Percentiles rank a stretch among this genome's conserved stretches.
phyloP scores from a whole-genome alignment of 2,888 invertebrate genomes.

The Eristalis pertinax region DNA sequence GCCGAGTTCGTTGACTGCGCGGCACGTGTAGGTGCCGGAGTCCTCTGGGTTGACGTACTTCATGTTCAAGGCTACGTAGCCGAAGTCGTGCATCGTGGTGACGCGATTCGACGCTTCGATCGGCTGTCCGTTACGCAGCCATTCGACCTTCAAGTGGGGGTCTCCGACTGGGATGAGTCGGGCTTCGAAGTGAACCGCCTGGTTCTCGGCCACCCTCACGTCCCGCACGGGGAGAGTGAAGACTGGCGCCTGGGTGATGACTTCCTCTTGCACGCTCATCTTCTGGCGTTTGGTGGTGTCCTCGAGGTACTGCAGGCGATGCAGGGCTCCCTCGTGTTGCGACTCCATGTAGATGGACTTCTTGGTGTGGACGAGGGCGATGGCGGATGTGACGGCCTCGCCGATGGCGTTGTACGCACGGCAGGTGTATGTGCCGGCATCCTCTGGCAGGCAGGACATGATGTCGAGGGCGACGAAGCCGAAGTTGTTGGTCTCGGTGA shows the following conservation, averaged over 20 bases:
- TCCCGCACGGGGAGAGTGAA: slow-evolving; percentile 96
- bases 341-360: slow-evolving; percentile 94
- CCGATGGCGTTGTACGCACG: slow-evolving; percentile 95
- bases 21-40: slow-evolving; percentile 97
- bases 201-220: slow-evolving; percentile 92
- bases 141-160: slow-evolving; percentile 94
- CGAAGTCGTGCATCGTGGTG: slow-evolving; percentile 98
- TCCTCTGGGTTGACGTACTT: slow-evolving; percentile 97
- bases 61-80: slow-evolving; percentile 97
- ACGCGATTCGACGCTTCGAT: slow-evolving; percentile 95
- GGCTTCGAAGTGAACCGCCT: slow-evolving; percentile 96
- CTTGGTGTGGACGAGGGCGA: slow-evolving; percentile 90
- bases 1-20: slow-evolving; percentile 95
- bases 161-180: slow-evolving; percentile 97
- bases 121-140: slow-evolving; percentile 95
- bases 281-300: slow-evolving; percentile 89
- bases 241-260: slow-evolving; percentile 92
- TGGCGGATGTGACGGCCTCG: slow-evolving; percentile 95
- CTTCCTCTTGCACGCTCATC: slow-evolving; percentile 89
- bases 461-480: slow-evolving; percentile 99
- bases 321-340: slow-evolving; percentile 92
- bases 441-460: slow-evolving; percentile 96
- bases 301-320: slow-evolving; percentile 91
- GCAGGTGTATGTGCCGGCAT: slow-evolving; percentile 97
- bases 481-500: slow-evolving; percentile 97